These are phyloP conservation scores for Lutjanus campechanus DNA, from an alignment of 2,797 vertebrate species.

Conservation along the genomic window DNA sequence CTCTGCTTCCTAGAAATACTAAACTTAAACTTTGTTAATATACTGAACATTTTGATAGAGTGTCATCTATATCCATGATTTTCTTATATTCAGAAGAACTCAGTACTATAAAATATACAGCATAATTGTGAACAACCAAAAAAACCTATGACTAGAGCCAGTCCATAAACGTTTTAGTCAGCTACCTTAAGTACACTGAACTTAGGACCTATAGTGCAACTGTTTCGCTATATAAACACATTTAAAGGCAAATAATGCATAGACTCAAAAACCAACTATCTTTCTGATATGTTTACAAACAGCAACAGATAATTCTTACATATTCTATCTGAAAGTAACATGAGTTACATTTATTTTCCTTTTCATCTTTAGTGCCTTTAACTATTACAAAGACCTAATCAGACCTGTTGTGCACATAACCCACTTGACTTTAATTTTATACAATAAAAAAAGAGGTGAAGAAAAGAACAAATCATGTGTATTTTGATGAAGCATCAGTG, in stretches of 20 bases:
- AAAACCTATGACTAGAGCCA: not conserved
- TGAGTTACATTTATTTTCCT: not conserved
- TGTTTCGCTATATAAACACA: not conserved
- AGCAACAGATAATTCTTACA: no score
- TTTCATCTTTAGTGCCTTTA: not conserved
- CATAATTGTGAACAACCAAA: not conserved
- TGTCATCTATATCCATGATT: not conserved
- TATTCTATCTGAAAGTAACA: no score
- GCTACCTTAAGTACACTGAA: not conserved
- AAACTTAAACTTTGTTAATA: not conserved
- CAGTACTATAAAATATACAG: not conserved
- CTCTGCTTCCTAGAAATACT: not conserved
- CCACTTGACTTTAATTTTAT: not conserved
- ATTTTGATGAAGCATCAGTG: no score
- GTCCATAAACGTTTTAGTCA: not conserved
- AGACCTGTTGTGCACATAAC: not conserved
- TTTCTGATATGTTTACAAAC: no score
- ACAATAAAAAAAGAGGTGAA: not conserved
- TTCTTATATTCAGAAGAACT: not conserved
- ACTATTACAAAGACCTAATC: not conserved
- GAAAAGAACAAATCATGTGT: not conserved
- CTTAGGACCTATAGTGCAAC: not conserved
- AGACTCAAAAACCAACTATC: no score
- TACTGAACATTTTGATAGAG: constrained; percentile 5
- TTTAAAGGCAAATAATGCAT: no score